Percentiles rank a stretch among this genome's conserved stretches.
Conservation (phyloP, 2,888 invertebrate species). For the Drosophila seclusa region DNA sequence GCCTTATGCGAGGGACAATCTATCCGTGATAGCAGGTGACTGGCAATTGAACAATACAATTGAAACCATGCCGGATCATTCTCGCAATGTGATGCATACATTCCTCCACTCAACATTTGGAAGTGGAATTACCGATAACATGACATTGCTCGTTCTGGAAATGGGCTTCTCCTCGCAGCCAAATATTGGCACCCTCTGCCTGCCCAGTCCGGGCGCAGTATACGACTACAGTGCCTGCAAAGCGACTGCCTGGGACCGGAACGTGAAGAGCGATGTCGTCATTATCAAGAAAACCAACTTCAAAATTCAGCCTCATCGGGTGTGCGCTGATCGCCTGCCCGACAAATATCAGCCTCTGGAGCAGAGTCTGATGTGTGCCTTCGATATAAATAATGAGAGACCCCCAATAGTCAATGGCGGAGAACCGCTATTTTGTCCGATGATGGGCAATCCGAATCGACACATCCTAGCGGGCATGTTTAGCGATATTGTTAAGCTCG, state of each 20-base stretch:
- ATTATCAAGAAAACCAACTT: background rate
- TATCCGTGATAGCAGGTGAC: constrained; percentile 28
- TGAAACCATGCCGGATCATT: constrained; percentile 8
- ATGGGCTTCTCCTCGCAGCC: constrained; percentile 8
- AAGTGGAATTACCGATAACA: background rate
- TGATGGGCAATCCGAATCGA: constrained; percentile 7
- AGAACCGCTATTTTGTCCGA: constrained; percentile 32
- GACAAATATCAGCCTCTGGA: constrained; percentile 3
- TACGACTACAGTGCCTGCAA: constrained; percentile 20
- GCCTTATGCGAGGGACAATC: rapidly evolving
- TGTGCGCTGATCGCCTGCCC: constrained; percentile 15
- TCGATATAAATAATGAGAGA: background rate
- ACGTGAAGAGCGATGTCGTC: too few species aligned
- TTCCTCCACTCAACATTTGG: constrained; percentile 7
- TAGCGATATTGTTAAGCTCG: background rate
- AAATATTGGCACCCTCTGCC: constrained; percentile 34
- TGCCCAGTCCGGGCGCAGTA: constrained; percentile 12
- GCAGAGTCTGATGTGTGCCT: constrained; percentile 16
- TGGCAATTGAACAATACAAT: constrained; percentile 14
- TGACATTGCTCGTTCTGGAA: constrained; percentile 12
- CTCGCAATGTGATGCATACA: background rate
- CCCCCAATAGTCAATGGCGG: constrained; percentile 13
- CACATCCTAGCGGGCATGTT: constrained; percentile 34
- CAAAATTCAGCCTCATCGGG: background rate
- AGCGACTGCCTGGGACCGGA: constrained; percentile 20